phyloP scores from a whole-genome alignment of 2,888 invertebrate genomes.

The Drosophila histrio region DNA sequence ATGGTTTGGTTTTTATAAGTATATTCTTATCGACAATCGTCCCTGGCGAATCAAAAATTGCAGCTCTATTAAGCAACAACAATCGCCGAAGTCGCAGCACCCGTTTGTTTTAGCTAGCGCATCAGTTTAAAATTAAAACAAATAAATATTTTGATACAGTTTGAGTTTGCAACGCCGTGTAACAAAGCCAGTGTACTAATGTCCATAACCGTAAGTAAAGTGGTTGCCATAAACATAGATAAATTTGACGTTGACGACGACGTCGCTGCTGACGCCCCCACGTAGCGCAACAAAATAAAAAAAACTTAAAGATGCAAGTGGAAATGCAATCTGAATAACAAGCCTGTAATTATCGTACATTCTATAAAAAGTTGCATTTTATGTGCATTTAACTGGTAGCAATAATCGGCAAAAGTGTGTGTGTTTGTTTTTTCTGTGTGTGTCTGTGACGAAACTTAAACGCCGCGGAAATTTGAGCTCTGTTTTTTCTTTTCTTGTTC shows the following conservation, averaged over 20 bases:
- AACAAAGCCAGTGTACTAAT: slow-evolving; percentile 78
- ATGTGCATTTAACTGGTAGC: slow-evolving; percentile 40
- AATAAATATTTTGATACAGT: slow-evolving; percentile 31
- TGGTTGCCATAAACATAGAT: not conserved
- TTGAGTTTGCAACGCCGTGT: slow-evolving; percentile 57
- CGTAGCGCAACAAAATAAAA: slow-evolving; percentile 49
- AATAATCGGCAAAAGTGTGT: slow-evolving; percentile 13
- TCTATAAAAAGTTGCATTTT: slow-evolving; percentile 23
- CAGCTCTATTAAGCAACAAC: slow-evolving; percentile 56
- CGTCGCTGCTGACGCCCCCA: slow-evolving; percentile 58
- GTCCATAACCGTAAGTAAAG: slow-evolving; percentile 83
- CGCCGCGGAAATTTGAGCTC: slow-evolving; percentile 73
- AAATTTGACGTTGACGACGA: slow-evolving; percentile 7
- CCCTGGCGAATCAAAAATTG: too few relatives aligned
- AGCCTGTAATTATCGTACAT: slow-evolving; percentile 26
- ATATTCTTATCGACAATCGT: too few relatives aligned
- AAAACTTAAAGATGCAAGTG: slow-evolving; percentile 46
- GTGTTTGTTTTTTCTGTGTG: slow-evolving; percentile 16
- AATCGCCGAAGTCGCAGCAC: slow-evolving; percentile 57
- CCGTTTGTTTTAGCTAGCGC: slow-evolving; percentile 59
- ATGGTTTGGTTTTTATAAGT: too few relatives aligned
- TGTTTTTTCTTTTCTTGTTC: slow-evolving; percentile 47
- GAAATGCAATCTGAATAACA: slow-evolving; percentile 51
- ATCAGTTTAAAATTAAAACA: slow-evolving; percentile 45
- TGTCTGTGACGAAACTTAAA: slow-evolving; percentile 56